A percentile compares a stretch with the other conserved stretches of the same genome.
Evolutionary conservation across 2,888 invertebrate genomes (phyloP).

Genomic region (Helleia helle): DNA sequence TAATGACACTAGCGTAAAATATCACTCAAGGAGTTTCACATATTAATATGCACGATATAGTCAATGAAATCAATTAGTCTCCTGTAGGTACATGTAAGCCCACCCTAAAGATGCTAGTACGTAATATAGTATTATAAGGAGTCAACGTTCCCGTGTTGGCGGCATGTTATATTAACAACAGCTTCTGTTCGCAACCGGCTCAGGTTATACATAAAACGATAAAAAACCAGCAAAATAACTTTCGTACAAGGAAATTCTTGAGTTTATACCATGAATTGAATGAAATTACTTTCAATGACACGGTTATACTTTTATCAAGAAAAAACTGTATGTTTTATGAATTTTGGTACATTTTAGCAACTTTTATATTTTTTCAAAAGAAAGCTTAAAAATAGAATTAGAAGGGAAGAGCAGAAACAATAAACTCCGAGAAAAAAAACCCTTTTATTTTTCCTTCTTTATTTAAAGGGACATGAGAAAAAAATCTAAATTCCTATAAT

Average conservation of each 20-base stretch:
- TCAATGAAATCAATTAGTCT: background rate
- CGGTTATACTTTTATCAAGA: background rate
- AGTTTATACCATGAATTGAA: background rate
- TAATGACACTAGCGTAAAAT: too few relatives aligned
- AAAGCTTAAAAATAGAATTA: too few relatives aligned
- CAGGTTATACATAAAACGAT: background rate
- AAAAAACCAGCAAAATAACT: slow-evolving; percentile 5
- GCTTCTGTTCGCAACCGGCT: slow-evolving; percentile 56
- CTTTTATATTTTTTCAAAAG: too few relatives aligned
- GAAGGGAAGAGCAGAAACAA: too few relatives aligned
- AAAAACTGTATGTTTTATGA: background rate
- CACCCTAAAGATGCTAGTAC: slow-evolving; percentile 32
- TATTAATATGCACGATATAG: too few relatives aligned
- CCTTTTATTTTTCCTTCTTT: too few relatives aligned
- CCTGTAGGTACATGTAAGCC: slow-evolving; percentile 36
- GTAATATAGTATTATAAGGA: slow-evolving; percentile 67
- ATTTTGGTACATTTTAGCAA: too few relatives aligned
- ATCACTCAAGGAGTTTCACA: too few relatives aligned
- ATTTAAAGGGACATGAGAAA: too few relatives aligned
- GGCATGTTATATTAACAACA: slow-evolving; percentile 59
- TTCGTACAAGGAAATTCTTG: slow-evolving; percentile 4
- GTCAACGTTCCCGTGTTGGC: slow-evolving; percentile 58
- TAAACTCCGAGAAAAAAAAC: too few relatives aligned
- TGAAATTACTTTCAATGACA: slow-evolving; percentile 2
- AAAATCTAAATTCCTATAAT: too few relatives aligned